A percentile compares a stretch with the other conserved stretches of the same genome.
These are phyloP conservation scores for Leptocoma aspasia DNA, from an alignment of 2,113 vertebrate genomes.

Conservation along the genomic window DNA sequence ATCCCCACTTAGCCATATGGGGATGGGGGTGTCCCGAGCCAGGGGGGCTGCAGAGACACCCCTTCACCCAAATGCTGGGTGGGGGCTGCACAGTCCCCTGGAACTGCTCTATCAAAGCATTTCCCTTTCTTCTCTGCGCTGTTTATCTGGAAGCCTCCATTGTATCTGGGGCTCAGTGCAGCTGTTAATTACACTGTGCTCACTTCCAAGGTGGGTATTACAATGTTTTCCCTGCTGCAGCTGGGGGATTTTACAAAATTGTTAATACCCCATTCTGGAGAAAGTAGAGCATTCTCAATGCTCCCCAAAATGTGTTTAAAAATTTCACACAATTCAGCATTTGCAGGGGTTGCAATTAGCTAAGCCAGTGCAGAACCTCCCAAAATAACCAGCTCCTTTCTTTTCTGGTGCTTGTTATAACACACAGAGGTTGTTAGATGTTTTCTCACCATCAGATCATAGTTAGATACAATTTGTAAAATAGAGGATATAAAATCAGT, in stretches of 20 bases:
- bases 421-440: background rate
- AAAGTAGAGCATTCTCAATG: background rate
- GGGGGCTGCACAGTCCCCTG: background rate
- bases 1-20: fast-evolving
- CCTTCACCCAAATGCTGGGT: background rate
- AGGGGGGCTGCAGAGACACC: background rate
- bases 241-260: background rate
- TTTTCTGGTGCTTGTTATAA: background rate
- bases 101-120: background rate
- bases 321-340: background rate
- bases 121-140: background rate
- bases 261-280: conserved; percentile 11
- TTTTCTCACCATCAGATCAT: background rate
- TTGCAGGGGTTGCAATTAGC: background rate
- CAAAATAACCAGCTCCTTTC: background rate
- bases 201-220: background rate
- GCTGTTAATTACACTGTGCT: background rate
- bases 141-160: background rate
- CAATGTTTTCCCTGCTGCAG: background rate
- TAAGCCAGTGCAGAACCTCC: background rate
- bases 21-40: background rate
- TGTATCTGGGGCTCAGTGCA: background rate
- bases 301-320: background rate
- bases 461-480: background rate
- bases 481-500: background rate